A percentile compares a stretch with the other conserved stretches of the same genome.
These are phyloP conservation scores for Protaetia brevitarsis DNA, from an alignment of 1,140 invertebrate species.

Conservation along the genomic window DNA sequence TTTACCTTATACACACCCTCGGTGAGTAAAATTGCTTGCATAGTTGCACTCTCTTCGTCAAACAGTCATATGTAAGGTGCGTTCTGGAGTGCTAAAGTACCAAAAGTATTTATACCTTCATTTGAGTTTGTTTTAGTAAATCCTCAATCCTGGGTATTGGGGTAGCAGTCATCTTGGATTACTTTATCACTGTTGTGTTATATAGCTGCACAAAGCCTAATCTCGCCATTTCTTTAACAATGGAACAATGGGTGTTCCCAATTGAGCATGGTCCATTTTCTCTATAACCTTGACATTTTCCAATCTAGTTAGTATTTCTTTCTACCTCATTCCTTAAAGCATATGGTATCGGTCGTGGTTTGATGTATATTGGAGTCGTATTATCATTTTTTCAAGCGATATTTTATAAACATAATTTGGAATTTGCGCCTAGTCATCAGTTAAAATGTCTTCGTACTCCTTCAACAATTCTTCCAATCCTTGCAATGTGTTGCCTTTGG, in stretches of 20 bases:
- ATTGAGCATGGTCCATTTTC: conserved; percentile 20
- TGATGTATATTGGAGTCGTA: conserved; percentile 34
- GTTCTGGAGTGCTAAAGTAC: conserved; percentile 37
- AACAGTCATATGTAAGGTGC: conserved; percentile 41
- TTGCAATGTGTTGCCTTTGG: not conserved
- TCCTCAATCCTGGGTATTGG: conserved; percentile 20
- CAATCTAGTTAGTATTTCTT: conserved; percentile 30
- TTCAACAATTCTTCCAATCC: not conserved
- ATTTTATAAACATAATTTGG: conserved; percentile 14
- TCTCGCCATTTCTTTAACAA: conserved; percentile 17
- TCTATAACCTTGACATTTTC: conserved; percentile 10
- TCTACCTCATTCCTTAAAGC: conserved; percentile 35
- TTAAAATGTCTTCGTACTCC: conserved; percentile 2
- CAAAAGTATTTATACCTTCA: conserved; percentile 35
- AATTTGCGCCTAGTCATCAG: conserved; percentile 1
- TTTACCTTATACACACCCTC: conserved; percentile 41
- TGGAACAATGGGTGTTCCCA: conserved; percentile 15
- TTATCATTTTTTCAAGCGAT: conserved; percentile 8
- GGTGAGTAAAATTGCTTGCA: conserved; percentile 41
- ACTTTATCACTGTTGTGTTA: conserved; percentile 9
- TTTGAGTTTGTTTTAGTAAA: conserved; percentile 27
- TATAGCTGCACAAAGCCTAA: conserved; percentile 22
- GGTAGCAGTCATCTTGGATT: conserved; percentile 21
- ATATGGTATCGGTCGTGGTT: conserved; percentile 35
- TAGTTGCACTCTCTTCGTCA: conserved; percentile 35